Conservation (phyloP, 2,797 vertebrate species). For the Crocodylus rhombifer region DNA sequence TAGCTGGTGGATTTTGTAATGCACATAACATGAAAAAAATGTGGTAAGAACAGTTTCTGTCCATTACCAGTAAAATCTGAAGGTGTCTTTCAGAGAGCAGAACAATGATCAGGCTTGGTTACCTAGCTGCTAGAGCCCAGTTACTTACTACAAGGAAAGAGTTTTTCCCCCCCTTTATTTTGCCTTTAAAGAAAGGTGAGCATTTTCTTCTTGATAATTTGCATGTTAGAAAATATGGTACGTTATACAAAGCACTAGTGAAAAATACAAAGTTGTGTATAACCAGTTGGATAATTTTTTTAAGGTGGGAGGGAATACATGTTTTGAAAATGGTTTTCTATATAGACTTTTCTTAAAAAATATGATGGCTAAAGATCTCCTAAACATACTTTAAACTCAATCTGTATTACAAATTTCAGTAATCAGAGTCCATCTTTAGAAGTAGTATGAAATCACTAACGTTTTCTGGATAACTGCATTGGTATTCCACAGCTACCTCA, state of each 20-base stretch:
- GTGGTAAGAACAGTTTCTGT: too few species aligned
- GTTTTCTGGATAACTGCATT: background rate
- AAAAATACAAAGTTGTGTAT: background rate
- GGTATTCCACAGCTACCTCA: background rate
- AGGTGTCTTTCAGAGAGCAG: too few species aligned
- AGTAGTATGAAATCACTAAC: background rate
- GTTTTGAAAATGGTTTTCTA: background rate
- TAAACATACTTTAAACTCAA: background rate
- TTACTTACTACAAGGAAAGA: too few species aligned
- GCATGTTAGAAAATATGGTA: too few species aligned
- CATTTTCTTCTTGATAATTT: too few species aligned
- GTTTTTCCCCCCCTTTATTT: too few species aligned
- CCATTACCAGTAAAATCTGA: too few species aligned
- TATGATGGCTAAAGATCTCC: background rate
- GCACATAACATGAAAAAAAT: background rate
- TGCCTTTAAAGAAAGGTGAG: too few species aligned
- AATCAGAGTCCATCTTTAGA: background rate
- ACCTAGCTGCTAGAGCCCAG: too few species aligned
- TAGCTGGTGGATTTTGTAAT: too few species aligned
- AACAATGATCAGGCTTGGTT: too few species aligned
- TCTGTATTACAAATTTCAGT: background rate
- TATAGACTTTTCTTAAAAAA: background rate
- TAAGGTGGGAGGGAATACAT: accelerated
- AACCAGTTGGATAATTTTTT: background rate
- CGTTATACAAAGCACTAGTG: too few species aligned